phyloP scores from a whole-genome alignment of 2,113 vertebrate genomes.

The Antennarius striatus region DNA sequence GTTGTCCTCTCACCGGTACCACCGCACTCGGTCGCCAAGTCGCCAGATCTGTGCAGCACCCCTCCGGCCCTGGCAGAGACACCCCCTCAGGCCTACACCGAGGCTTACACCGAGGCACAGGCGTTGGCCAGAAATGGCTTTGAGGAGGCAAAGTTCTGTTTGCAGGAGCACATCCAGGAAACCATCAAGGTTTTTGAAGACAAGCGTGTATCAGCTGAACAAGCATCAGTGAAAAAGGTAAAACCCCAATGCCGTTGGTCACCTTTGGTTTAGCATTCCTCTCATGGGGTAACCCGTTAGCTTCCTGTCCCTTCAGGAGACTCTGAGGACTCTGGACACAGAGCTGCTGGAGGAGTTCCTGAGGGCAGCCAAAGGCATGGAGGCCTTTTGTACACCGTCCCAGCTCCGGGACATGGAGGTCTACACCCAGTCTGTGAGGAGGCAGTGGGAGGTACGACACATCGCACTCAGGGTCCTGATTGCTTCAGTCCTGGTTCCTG shows the following conservation, averaged over 20 bases:
- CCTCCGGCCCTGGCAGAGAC: slow-evolving; percentile 64
- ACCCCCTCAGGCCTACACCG: slow-evolving; percentile 73
- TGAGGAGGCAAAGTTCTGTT: slow-evolving; percentile 79
- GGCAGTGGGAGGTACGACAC: slow-evolving; percentile 88
- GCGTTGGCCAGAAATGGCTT: slow-evolving; percentile 77
- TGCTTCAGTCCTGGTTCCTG: background rate
- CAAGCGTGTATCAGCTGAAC: slow-evolving; percentile 56
- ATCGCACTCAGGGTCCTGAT: background rate
- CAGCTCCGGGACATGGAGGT: slow-evolving; percentile 82
- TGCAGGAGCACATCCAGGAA: slow-evolving; percentile 79
- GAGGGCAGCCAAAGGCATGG: slow-evolving; percentile 86
- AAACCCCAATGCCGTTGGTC: background rate
- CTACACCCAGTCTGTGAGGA: slow-evolving; percentile 78
- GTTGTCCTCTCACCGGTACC: slow-evolving; percentile 21
- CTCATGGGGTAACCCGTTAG: too few relatives aligned
- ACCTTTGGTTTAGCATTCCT: too few relatives aligned
- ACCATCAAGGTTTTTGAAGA: slow-evolving; percentile 72
- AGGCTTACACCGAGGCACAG: slow-evolving; percentile 76
- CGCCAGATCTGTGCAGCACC: slow-evolving; percentile 54
- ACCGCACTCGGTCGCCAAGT: slow-evolving; percentile 46
- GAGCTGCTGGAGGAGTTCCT: slow-evolving; percentile 86
- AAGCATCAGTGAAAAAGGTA: slow-evolving; percentile 69
- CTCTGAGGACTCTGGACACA: slow-evolving; percentile 79
- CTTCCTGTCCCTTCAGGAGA: slow-evolving; percentile 74
- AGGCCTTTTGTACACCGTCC: slow-evolving; percentile 77